Evolutionary conservation across 2,113 vertebrate species (phyloP), one percentile per base, ranked within the genome.

Genomic region (Lasiurus cinereus): DNA sequence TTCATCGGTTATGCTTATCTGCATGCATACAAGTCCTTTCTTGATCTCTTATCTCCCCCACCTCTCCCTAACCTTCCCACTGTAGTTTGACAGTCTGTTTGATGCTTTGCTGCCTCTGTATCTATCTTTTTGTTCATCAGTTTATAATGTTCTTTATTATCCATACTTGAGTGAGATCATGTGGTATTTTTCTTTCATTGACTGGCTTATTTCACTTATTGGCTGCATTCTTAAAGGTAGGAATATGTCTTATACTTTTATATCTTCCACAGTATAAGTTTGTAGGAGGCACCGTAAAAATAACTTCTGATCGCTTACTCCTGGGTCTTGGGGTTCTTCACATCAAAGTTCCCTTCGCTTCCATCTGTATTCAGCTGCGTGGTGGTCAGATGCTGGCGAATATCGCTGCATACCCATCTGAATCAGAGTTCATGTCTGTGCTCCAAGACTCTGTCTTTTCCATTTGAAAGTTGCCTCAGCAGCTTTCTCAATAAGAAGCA

Each of bases 351-450:
- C 22, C n/a, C 48, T n/a, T 74, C 69, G 48, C 24, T 83, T 79
- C 62, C 21, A 39, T 46, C 70, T 72, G 39, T 77, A 76, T 48
- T 52, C 72, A 86, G 33, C 91, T 79, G 46, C 74, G n/a, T 73
- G 7, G 52, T 39, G 43, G 64, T 70, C 46, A 79, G 4, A 70
- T 76, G 13, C 54, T 15, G 22, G 33, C 46, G 70, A 67, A 6
- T 27, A 8, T 91, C 50, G 16, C 39, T 59, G n/a, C 33, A 83
- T 24, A 24, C 33, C 36, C 10, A 21, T 52, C 18, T 88, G 88
- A 87, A 77, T 80, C 69, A 83, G 79, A 70, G 29, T 85, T 85
- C 54, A 59, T 91, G 50, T 59, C 54, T 78, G 27, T 74, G 11
- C 22, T 46, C 48, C 29, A 88, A 56, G n/a, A 70, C 31, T 73